phyloP scores from a whole-genome alignment of 2,113 vertebrate species.

The Isichthys henryi region DNA sequence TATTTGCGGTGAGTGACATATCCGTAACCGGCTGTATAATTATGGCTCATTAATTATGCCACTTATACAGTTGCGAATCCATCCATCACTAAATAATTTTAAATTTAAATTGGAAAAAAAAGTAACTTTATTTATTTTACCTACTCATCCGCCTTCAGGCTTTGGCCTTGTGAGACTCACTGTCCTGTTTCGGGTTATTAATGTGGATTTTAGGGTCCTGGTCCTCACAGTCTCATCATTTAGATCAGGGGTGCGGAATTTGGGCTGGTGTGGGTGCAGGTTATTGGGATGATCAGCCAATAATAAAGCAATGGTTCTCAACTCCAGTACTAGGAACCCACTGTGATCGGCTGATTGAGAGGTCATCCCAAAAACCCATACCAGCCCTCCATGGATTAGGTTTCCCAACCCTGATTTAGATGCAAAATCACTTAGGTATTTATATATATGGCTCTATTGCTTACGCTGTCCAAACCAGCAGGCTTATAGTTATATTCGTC shows the following conservation, averaged over 20 bases:
- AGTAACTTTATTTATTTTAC: neutral
- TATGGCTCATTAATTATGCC: slow-evolving; percentile 7
- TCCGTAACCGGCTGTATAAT: neutral
- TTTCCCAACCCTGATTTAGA: neutral
- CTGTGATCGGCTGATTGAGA: neutral
- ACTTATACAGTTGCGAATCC: neutral
- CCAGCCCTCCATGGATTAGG: neutral
- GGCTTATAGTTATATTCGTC: neutral
- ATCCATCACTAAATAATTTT: slow-evolving; percentile 2
- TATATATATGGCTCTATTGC: neutral
- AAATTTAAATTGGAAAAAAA: neutral
- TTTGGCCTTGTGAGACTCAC: neutral
- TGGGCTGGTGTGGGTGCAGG: neutral
- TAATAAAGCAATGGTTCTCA: neutral
- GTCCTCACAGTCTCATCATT: neutral
- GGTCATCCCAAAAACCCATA: neutral
- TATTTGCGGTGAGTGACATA: neutral
- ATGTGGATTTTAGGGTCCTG: neutral
- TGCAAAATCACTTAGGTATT: neutral
- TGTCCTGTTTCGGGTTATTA: neutral
- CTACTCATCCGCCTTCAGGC: neutral
- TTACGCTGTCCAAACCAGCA: neutral
- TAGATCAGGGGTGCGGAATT: neutral
- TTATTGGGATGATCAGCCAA: neutral
- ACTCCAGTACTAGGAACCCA: neutral